Conservation (phyloP, 2,888 invertebrate genomes). For the Tethea ocularis region DNA sequence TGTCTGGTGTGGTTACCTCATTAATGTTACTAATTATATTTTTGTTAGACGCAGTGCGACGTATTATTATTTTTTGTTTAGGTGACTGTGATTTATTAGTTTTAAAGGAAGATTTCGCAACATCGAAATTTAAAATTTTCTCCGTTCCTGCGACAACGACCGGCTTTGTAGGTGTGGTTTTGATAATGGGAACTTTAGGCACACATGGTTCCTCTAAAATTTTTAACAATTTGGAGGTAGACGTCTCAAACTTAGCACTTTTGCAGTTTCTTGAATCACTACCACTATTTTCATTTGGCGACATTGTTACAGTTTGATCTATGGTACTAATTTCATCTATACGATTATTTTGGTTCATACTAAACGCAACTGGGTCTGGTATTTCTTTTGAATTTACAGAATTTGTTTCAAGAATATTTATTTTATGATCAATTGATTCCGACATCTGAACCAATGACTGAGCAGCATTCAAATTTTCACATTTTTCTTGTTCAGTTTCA, state of each 20-base stretch:
- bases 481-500: slow-evolving; percentile 76
- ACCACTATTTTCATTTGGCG: slow-evolving; percentile 47
- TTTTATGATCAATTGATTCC: slow-evolving; percentile 69
- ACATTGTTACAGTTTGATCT: slow-evolving; percentile 54
- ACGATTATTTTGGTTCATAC: slow-evolving; percentile 47
- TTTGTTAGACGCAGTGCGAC: slow-evolving; percentile 65
- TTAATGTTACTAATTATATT: slow-evolving; percentile 61
- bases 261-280: slow-evolving; percentile 49
- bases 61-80: slow-evolving; percentile 77
- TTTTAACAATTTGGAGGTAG: slow-evolving; percentile 82
- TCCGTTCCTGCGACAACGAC: slow-evolving; percentile 65
- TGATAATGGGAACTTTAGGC: slow-evolving; percentile 53
- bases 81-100: slow-evolving; percentile 55
- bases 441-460: slow-evolving; percentile 81
- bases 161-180: slow-evolving; percentile 57
- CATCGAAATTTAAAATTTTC: slow-evolving; percentile 77
- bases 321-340: slow-evolving; percentile 38
- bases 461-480: slow-evolving; percentile 77
- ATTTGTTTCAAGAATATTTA: slow-evolving; percentile 54
- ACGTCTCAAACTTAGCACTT: slow-evolving; percentile 60
- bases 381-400: slow-evolving; percentile 44
- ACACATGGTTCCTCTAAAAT: slow-evolving; percentile 80
- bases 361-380: slow-evolving; percentile 30
- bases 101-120: slow-evolving; percentile 63
- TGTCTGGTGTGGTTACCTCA: slow-evolving; percentile 66